Evolutionary conservation across 2,797 vertebrate species (phyloP).

Genomic region (Squalus acanthias): DNA sequence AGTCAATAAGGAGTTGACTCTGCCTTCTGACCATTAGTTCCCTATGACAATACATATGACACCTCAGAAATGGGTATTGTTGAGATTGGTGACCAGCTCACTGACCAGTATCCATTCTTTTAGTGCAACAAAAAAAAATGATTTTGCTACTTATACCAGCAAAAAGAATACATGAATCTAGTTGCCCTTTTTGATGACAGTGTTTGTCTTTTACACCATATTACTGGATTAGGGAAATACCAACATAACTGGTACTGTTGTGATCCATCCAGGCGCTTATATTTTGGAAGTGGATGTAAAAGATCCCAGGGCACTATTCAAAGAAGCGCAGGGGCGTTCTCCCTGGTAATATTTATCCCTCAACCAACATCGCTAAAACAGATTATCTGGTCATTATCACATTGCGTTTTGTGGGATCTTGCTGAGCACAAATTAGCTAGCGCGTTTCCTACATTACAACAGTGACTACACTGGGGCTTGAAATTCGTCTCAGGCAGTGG

Average conservation of each 20-base stretch:
- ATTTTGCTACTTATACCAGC: not conserved
- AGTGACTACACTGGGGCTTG: not conserved
- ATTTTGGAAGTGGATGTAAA: not conserved
- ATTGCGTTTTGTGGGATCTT: not conserved
- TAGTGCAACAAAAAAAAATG: not conserved
- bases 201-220: not conserved
- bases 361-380: not conserved
- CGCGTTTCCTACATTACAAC: not conserved
- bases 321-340: not conserved
- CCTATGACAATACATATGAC: not conserved
- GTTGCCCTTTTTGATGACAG: not conserved
- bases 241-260: not conserved
- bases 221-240: not conserved
- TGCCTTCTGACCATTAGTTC: not conserved
- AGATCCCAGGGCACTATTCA: not conserved
- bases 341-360: not conserved
- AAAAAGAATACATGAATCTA: not conserved
- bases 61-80: no score
- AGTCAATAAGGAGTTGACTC: no score
- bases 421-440: not conserved
- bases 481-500: no score
- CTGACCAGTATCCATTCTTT: not conserved
- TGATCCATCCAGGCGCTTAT: not conserved
- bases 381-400: not conserved
- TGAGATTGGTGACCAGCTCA: not conserved